phyloP scores from a whole-genome alignment of 2,113 vertebrate genomes.

The Passer domesticus region DNA sequence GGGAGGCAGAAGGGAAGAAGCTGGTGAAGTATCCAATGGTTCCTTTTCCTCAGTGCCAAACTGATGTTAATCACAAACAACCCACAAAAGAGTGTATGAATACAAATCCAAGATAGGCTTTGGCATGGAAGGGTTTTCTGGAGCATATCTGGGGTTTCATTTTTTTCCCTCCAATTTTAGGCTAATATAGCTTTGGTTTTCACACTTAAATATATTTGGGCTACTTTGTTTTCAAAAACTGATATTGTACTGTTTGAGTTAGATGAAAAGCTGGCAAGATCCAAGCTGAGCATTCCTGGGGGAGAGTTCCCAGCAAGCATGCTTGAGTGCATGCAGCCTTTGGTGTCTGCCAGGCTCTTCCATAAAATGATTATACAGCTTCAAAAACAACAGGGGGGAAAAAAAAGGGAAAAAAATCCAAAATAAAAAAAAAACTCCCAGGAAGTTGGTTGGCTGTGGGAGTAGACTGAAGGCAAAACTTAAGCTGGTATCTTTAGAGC shows the following conservation, averaged over 20 bases:
- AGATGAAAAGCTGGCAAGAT: conserved; percentile 9
- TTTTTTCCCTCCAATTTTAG: neutral
- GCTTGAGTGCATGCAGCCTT: conserved; percentile 5
- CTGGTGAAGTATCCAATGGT: neutral
- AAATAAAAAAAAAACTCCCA: neutral
- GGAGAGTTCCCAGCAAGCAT: conserved; percentile 50
- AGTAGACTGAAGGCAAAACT: neutral
- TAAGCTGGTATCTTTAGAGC: neutral
- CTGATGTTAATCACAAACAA: neutral
- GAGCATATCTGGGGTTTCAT: neutral
- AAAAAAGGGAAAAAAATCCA: neutral
- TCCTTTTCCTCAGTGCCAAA: neutral
- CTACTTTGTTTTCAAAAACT: conserved; percentile 2
- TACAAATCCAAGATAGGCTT: neutral
- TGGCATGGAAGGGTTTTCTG: neutral
- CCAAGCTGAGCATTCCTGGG: conserved; percentile 35
- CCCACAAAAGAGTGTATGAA: neutral
- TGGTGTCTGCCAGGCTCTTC: conserved; percentile 41
- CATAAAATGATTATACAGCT: neutral
- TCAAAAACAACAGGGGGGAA: neutral
- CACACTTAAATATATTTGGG: conserved; percentile 18
- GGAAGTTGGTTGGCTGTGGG: neutral
- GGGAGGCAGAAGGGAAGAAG: neutral
- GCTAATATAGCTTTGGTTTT: conserved; percentile 30
- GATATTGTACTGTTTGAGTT: conserved; percentile 10